Evolutionary conservation across 2,797 vertebrate genomes (phyloP).

Genomic region (Neostethus bicornis): DNA sequence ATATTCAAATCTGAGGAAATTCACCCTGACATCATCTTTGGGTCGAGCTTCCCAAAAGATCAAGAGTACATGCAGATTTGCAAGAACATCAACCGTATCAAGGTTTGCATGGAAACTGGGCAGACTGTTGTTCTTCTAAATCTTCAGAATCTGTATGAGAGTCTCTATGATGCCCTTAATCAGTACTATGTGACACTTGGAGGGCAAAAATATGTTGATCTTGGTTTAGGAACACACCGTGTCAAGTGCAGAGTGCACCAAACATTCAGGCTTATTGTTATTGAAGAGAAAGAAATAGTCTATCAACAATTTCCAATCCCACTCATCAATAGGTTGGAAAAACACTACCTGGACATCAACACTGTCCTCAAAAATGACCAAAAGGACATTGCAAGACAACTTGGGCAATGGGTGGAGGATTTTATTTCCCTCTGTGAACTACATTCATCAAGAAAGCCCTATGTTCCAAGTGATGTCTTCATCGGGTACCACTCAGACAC

Average conservation of each 20-base stretch:
- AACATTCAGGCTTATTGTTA: slow-evolving; percentile 85
- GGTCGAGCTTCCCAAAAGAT: slow-evolving; percentile 90
- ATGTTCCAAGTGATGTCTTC: slow-evolving; percentile 81
- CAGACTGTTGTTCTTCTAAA: slow-evolving; percentile 85
- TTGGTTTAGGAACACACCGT: slow-evolving; percentile 91
- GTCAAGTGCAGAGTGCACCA: slow-evolving; percentile 93
- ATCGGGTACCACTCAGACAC: slow-evolving; percentile 87
- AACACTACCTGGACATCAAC: slow-evolving; percentile 89
- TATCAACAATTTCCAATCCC: slow-evolving; percentile 90
- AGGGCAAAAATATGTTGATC: slow-evolving; percentile 90
- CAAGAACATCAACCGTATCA: slow-evolving; percentile 86
- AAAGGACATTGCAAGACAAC: slow-evolving; percentile 57
- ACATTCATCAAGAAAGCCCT: slow-evolving; percentile 50
- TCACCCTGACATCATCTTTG: slow-evolving; percentile 89
- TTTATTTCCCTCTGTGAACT: slow-evolving; percentile 59
- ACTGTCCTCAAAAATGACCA: slow-evolving; percentile 81
- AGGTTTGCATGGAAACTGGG: slow-evolving; percentile 90
- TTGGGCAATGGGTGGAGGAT: slow-evolving; percentile 77
- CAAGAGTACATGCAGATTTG: slow-evolving; percentile 91
- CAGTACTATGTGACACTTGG: slow-evolving; percentile 91
- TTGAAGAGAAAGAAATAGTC: slow-evolving; percentile 90
- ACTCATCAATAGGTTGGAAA: slow-evolving; percentile 91
- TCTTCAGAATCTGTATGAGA: slow-evolving; percentile 88
- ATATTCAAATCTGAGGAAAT: slow-evolving; percentile 58
- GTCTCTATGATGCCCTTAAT: slow-evolving; percentile 89